A percentile compares a stretch with the other conserved stretches of the same genome.
These are phyloP conservation scores for Hyppa rectilinea DNA, from an alignment of 2,888 invertebrate species.

Conservation along the genomic window DNA sequence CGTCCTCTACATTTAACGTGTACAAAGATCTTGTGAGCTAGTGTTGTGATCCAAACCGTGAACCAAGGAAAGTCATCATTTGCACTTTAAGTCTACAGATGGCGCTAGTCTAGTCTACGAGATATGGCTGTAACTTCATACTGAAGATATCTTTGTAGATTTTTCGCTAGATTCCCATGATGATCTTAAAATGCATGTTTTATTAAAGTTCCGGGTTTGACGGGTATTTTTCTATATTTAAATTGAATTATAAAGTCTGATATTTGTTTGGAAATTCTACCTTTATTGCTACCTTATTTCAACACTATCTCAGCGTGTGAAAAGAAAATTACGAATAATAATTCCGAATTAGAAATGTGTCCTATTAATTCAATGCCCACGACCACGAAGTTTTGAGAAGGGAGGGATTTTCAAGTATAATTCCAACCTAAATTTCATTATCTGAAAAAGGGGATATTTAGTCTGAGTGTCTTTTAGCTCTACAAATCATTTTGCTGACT, in stretches of 20 bases:
- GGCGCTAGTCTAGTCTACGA: constrained; percentile 49
- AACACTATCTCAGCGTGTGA: not conserved
- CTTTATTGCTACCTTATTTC: not conserved
- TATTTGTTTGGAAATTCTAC: constrained; percentile 1
- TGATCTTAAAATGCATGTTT: constrained; percentile 1
- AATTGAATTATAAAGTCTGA: not conserved
- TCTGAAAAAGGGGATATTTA: constrained; percentile 33
- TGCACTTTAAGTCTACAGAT: constrained; percentile 52
- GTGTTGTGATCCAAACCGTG: constrained; percentile 26
- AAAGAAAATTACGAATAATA: constrained; percentile 3
- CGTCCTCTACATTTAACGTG: constrained; percentile 57
- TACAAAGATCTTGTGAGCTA: constrained; percentile 31
- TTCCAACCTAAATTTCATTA: constrained; percentile 29
- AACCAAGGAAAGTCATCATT: constrained; percentile 49
- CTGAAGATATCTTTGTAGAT: constrained; percentile 7
- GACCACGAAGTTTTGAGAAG: constrained; percentile 35
- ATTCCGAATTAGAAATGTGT: constrained; percentile 23
- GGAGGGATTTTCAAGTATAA: constrained; percentile 28
- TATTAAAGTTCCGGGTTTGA: not conserved
- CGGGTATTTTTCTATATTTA: not conserved
- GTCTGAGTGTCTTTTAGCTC: constrained; percentile 37
- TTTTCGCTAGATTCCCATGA: not conserved
- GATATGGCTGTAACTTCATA: constrained; percentile 11
- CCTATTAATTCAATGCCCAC: constrained; percentile 51
- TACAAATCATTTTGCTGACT: constrained; percentile 58